These are phyloP conservation scores for Philereme transversata DNA, from an alignment of 2,888 invertebrate genomes.

Conservation along the genomic window DNA sequence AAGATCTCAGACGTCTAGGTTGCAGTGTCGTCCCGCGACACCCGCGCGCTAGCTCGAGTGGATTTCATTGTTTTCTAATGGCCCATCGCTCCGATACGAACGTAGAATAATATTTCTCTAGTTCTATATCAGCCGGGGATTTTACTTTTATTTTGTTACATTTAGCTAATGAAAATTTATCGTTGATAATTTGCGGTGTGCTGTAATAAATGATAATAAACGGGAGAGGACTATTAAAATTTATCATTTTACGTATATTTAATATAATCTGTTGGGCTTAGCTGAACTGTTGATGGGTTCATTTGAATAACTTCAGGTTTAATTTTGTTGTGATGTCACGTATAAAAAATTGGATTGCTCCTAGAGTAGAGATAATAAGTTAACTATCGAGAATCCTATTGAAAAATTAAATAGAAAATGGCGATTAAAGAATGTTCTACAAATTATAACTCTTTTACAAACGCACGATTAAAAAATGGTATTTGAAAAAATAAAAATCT, in stretches of 20 bases:
- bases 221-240: constrained; percentile 14
- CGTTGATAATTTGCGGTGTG: constrained; percentile 20
- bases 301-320: too few relatives aligned
- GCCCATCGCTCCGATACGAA: constrained; percentile 26
- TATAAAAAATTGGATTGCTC: too few relatives aligned
- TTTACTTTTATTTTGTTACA: constrained; percentile 17
- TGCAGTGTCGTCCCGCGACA: constrained; percentile 32
- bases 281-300: background rate
- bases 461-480: too few relatives aligned
- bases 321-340: too few relatives aligned
- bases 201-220: constrained; percentile 15
- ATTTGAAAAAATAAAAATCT: too few relatives aligned
- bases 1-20: constrained; percentile 18
- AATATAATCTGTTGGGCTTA: background rate
- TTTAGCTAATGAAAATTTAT: constrained; percentile 13
- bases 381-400: too few relatives aligned
- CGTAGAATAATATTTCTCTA: constrained; percentile 35
- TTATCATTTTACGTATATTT: background rate
- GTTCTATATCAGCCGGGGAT: constrained; percentile 7
- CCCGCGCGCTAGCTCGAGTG: constrained; percentile 45
- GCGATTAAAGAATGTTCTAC: too few relatives aligned
- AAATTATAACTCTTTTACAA: too few relatives aligned
- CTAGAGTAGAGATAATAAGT: too few relatives aligned
- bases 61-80: constrained; percentile 61
- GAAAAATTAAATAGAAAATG: too few relatives aligned